Conservation (phyloP, 2,888 invertebrate genomes). For the Venusia cambrica region DNA sequence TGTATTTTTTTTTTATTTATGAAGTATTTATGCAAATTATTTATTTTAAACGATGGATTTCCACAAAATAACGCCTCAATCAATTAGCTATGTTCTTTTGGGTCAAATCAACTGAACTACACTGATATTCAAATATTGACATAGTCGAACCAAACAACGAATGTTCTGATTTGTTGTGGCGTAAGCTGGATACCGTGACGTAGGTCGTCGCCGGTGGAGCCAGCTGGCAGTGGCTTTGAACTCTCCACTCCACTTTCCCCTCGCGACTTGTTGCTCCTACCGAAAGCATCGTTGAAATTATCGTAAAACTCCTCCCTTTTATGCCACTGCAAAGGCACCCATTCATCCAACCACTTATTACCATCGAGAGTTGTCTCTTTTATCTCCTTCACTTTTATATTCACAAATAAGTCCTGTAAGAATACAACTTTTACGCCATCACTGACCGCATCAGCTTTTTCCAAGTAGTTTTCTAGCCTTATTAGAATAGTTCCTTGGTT, state of each 20-base stretch:
- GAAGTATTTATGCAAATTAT: no score
- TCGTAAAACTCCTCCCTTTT: slow-evolving; percentile 45
- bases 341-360: slow-evolving; percentile 82
- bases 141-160: slow-evolving; percentile 58
- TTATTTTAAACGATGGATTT: no score
- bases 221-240: no score
- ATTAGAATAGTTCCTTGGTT: slow-evolving; percentile 82
- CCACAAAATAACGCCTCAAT: no score
- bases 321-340: slow-evolving; percentile 74
- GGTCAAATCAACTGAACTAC: no score
- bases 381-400: slow-evolving; percentile 72
- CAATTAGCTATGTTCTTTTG: no score
- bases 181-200: slow-evolving; percentile 65
- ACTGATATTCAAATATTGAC: no score
- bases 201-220: slow-evolving; percentile 30
- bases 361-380: slow-evolving; percentile 85
- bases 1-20: no score
- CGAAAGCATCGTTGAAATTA: slow-evolving; percentile 49
- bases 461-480: slow-evolving; percentile 89
- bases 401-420: slow-evolving; percentile 80
- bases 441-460: slow-evolving; percentile 79
- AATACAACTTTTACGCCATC: slow-evolving; percentile 78
- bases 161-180: slow-evolving; percentile 89
- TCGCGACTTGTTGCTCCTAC: slow-evolving; percentile 28
- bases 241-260: no score